Evolutionary conservation across 2,888 invertebrate genomes (phyloP).

Genomic region (Eupithecia pulchellata): DNA sequence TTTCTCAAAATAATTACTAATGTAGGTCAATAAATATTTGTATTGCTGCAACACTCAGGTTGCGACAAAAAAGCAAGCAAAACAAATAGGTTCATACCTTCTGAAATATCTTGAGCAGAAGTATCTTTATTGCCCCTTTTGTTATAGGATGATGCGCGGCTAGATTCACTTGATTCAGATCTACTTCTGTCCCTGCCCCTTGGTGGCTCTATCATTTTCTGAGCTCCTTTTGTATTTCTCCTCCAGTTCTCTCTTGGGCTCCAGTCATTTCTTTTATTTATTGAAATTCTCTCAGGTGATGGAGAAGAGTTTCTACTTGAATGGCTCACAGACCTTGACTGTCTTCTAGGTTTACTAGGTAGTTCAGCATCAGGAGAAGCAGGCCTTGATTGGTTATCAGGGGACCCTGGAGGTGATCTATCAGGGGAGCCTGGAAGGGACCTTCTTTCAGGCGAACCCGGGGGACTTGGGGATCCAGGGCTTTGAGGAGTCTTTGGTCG

Average conservation of each 20-base stretch:
- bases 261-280: constrained; percentile 66
- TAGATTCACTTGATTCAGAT: constrained; percentile 79
- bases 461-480: constrained; percentile 64
- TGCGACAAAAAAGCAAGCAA: not conserved
- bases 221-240: constrained; percentile 78
- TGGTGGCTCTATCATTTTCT: constrained; percentile 71
- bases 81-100: constrained; percentile 72
- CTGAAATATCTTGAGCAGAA: constrained; percentile 87
- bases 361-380: constrained; percentile 67
- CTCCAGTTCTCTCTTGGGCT: constrained; percentile 78
- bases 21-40: too few species aligned
- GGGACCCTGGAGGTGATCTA: constrained; percentile 68
- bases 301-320: constrained; percentile 68
- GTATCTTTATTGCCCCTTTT: constrained; percentile 75
- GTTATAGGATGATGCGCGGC: constrained; percentile 76
- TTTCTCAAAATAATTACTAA: too few species aligned
- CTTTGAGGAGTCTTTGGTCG: constrained; percentile 76
- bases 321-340: constrained; percentile 67
- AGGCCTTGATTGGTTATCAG: constrained; percentile 67
- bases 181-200: constrained; percentile 61
- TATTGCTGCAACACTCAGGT: not conserved
- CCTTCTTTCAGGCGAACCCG: constrained; percentile 48
- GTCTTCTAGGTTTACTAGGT: constrained; percentile 55
- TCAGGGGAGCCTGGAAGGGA: constrained; percentile 70
- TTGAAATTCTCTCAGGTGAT: constrained; percentile 52